Base-by-base conservation (phyloP, 1,140 invertebrate species). In the Habropoda laboriosa region DNA sequence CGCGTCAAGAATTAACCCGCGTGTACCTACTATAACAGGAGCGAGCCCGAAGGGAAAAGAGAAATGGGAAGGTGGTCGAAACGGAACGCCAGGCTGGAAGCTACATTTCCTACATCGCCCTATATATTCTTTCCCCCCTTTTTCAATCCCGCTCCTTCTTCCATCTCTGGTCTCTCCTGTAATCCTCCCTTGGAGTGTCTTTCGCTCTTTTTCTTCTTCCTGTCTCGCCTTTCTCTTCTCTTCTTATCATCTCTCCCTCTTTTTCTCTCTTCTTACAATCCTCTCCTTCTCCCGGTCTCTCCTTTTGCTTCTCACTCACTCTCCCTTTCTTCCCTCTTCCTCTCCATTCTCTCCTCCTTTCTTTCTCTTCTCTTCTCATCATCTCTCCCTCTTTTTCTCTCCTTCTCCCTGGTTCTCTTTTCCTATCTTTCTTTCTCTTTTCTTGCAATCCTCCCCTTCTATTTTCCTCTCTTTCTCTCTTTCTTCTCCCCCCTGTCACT, bases 71-170 rank as follows among this genome's bases (percentile, higher is more conserved):
- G 30, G n/a, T 45, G 3, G 42, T 47, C 38, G 13, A 12, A 38
- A 21, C 38, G 35, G 67, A 79, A 53, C 38, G 72, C n/a, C 58
- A 75, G 47, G 47, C 63, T 85, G 47, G 38, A 71, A 81, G 75
- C 81, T 83, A 83, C 82, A 83, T 83, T 83, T 74, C 61, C 80
- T n/a, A n/a, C n/a, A n/a, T 81, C 64, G 55, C 18, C n/a, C 75
- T 72, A 68, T 81, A 66, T 78, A 63, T 40, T n/a, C 40, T 12
- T 42, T 42, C 12, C 12, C 40, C 12, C 40, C 12, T 12, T 12
- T 42, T 42, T 42, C 5, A 42, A 6, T 12, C 40, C 40, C 12
- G 5, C 40, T 12, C 12, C 12, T 42, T 12, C 5, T 42, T 42
- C 12, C 12, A 12, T 42, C 40, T 12, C 5, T 5, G 5, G 5